Conservation (phyloP, 2,113 vertebrate genomes). For the Sialia sialis region DNA sequence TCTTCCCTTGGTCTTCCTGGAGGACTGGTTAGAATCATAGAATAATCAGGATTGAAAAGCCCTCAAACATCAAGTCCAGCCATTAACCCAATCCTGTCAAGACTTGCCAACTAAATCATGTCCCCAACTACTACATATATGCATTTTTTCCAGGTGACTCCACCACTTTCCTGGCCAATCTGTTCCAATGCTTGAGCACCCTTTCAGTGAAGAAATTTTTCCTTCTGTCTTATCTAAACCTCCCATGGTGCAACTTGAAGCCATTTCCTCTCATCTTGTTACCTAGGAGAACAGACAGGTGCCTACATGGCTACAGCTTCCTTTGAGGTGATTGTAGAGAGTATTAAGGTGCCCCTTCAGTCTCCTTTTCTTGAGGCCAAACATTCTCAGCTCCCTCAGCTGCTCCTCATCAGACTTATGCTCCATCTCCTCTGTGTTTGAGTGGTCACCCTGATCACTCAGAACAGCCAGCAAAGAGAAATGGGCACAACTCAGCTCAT, state of each 20-base stretch:
- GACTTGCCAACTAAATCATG: neutral
- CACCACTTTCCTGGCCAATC: neutral
- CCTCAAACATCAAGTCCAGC: neutral
- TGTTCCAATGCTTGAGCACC: neutral
- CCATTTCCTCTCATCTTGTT: neutral
- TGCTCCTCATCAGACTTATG: neutral
- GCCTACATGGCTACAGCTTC: neutral
- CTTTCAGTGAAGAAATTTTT: neutral
- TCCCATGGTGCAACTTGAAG: neutral
- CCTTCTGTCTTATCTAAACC: neutral
- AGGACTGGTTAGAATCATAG: neutral
- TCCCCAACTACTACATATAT: neutral
- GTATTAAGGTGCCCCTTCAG: neutral
- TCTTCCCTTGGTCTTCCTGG: neutral
- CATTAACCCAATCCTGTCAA: neutral
- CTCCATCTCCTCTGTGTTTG: neutral
- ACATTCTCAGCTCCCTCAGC: neutral
- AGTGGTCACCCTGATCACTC: rapidly evolving
- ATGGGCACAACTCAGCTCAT: neutral
- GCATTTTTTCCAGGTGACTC: neutral
- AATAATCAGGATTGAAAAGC: neutral
- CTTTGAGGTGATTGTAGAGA: neutral
- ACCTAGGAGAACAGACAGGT: neutral
- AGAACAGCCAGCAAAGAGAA: neutral
- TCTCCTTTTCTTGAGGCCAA: neutral